These are phyloP conservation scores for Lasius platythorax DNA, from an alignment of 2,888 invertebrate species.

Conservation along the genomic window DNA sequence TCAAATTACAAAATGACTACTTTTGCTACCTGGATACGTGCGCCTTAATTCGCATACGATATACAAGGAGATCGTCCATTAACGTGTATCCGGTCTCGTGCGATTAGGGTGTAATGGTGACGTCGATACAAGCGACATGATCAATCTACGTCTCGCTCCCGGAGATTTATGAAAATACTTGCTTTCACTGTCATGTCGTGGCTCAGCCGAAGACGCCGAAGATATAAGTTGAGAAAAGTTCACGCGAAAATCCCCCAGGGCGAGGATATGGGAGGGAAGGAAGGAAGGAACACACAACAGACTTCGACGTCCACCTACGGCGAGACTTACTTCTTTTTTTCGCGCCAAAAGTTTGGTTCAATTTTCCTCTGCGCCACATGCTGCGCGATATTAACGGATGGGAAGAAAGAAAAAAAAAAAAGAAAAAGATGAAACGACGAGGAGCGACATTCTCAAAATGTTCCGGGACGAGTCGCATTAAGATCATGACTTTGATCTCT, in stretches of 20 bases:
- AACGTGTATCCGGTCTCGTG: slow-evolving; percentile 45
- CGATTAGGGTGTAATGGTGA: slow-evolving; percentile 68
- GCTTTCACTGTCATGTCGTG: slow-evolving; percentile 59
- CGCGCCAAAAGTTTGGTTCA: slow-evolving; percentile 60
- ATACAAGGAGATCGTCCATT: slow-evolving; percentile 43
- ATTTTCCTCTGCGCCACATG: slow-evolving; percentile 60
- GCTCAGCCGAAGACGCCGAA: slow-evolving; percentile 59
- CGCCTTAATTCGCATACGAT: slow-evolving; percentile 11
- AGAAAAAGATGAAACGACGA: not conserved
- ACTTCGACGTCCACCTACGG: slow-evolving; percentile 71
- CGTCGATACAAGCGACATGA: slow-evolving; percentile 55
- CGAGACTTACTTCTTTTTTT: slow-evolving; percentile 19
- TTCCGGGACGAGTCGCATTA: slow-evolving; percentile 36
- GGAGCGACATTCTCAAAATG: slow-evolving; percentile 37
- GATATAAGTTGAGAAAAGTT: slow-evolving; percentile 66
- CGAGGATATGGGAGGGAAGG: not conserved
- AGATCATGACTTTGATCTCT: slow-evolving; percentile 54
- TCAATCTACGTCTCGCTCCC: slow-evolving; percentile 62
- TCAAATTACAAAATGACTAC: too few relatives aligned
- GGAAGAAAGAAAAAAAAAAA: not conserved
- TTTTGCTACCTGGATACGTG: not conserved
- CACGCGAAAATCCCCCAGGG: slow-evolving; percentile 53
- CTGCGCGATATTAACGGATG: slow-evolving; percentile 58
- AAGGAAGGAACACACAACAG: slow-evolving; percentile 57
- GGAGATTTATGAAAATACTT: slow-evolving; percentile 74